Evolutionary conservation across 2,888 invertebrate species (phyloP).

Genomic region (Alviniconcha strummeri): DNA sequence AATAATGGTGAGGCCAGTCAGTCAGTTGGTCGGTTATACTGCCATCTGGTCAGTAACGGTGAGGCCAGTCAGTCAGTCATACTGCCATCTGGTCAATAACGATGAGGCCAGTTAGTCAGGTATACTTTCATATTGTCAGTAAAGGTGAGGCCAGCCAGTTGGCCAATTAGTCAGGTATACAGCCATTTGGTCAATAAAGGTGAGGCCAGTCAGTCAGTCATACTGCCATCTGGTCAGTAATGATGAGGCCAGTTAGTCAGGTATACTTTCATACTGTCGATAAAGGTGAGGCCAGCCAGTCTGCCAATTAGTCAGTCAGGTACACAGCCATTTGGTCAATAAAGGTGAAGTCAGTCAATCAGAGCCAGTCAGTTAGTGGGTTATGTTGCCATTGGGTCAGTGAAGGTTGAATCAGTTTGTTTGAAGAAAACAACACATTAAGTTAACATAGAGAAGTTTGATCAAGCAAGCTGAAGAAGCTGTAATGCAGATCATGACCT

Average conservation of each 20-base stretch:
- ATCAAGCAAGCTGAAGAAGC: too few species aligned
- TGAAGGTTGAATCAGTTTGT: conserved; percentile 76
- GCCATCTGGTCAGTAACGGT: too few species aligned
- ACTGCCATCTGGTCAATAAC: conserved; percentile 87
- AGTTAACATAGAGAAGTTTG: too few species aligned
- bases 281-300: conserved; percentile 76
- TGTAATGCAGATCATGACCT: too few species aligned
- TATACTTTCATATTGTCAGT: conserved; percentile 85
- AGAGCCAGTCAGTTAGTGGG: too few species aligned
- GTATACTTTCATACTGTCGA: conserved; percentile 80
- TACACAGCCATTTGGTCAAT: conserved; percentile 86
- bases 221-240: conserved; percentile 82
- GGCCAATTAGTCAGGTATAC: too few species aligned
- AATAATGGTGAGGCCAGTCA: too few species aligned
- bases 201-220: conserved; percentile 43
- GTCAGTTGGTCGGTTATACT: too few species aligned
- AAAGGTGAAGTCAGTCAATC: conserved; percentile 81
- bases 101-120: conserved; percentile 72
- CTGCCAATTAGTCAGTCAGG: too few species aligned
- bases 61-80: too few species aligned
- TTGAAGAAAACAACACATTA: too few species aligned
- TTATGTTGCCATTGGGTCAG: conserved; percentile 80
- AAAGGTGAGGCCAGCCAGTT: conserved; percentile 81
- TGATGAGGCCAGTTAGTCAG: conserved; percentile 71
- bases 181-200: conserved; percentile 88